A percentile compares a stretch with the other conserved stretches of the same genome.
These are phyloP conservation scores for Nematopogon swammerdamellus DNA, from an alignment of 2,888 invertebrate species.

Conservation along the genomic window DNA sequence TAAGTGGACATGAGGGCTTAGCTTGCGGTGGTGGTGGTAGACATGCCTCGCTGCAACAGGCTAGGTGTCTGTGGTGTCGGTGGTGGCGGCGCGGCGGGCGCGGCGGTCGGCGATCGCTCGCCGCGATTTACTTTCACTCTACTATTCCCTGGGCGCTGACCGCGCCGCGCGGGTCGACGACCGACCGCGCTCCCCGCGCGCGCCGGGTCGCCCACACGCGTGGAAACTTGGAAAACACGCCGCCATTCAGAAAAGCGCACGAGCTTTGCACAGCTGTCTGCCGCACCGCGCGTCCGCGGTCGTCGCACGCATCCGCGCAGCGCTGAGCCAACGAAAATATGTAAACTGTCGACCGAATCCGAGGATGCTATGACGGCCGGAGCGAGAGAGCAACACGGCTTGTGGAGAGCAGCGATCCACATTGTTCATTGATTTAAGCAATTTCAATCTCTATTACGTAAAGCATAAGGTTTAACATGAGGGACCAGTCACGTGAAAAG, in stretches of 20 bases:
- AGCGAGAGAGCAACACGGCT: too few species aligned
- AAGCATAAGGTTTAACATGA: too few species aligned
- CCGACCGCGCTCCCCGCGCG: conserved; percentile 19
- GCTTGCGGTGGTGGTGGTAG: too few species aligned
- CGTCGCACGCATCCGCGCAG: conserved; percentile 31
- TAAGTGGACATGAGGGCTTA: too few species aligned
- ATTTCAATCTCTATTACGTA: too few species aligned
- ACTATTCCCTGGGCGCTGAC: conserved; percentile 48
- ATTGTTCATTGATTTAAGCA: too few species aligned
- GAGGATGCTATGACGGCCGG: too few species aligned
- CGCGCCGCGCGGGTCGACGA: conserved; percentile 44
- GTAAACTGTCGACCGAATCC: too few species aligned
- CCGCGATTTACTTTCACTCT: conserved; percentile 55
- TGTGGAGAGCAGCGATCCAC: too few species aligned
- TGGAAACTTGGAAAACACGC: not conserved
- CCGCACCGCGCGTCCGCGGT: conserved; percentile 55
- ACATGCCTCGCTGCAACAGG: too few species aligned
- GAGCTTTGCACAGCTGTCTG: conserved; percentile 55
- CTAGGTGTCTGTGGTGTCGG: not conserved
- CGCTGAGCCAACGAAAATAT: conserved; percentile 11
- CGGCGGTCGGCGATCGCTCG: not conserved
- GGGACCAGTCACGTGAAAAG: too few species aligned
- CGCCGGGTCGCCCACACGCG: not conserved
- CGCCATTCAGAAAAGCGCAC: conserved; percentile 51
- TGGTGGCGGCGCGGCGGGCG: not conserved